Percentiles rank a stretch among this genome's conserved stretches.
Conservation (phyloP, 2,797 vertebrate species). For the Meriones psammophilus region DNA sequence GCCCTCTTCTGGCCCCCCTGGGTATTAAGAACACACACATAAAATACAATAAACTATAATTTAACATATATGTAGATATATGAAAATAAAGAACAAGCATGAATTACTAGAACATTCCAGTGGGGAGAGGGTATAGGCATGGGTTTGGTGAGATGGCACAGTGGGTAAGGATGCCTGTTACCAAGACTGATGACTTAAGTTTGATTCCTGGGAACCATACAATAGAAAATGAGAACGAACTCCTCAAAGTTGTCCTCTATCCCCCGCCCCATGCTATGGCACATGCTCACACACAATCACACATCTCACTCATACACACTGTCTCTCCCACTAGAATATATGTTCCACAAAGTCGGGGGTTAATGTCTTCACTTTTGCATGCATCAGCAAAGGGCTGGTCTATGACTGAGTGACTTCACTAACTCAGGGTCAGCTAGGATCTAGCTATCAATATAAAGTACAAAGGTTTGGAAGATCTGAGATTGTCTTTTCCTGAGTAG, state of each 20-base stretch:
- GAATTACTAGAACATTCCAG: neutral
- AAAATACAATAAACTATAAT: neutral
- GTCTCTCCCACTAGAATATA: neutral
- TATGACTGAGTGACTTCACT: neutral
- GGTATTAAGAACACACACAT: neutral
- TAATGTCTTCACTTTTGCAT: too few species aligned
- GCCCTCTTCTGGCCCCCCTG: neutral
- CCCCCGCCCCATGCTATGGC: neutral
- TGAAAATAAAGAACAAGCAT: neutral
- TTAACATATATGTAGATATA: neutral
- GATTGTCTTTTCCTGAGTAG: neutral
- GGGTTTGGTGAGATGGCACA: neutral
- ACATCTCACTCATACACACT: neutral
- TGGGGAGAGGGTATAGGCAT: neutral
- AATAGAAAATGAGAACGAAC: neutral
- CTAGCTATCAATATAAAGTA: neutral
- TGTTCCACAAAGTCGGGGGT: neutral
- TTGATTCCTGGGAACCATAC: neutral
- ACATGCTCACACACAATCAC: neutral
- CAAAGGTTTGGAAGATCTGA: neutral
- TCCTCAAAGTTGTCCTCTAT: neutral
- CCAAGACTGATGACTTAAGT: neutral
- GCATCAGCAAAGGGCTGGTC: neutral
- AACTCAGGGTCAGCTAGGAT: neutral
- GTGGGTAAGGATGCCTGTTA: neutral